Conservation (phyloP, 1,140 invertebrate genomes). For the Apis dorsata region DNA sequence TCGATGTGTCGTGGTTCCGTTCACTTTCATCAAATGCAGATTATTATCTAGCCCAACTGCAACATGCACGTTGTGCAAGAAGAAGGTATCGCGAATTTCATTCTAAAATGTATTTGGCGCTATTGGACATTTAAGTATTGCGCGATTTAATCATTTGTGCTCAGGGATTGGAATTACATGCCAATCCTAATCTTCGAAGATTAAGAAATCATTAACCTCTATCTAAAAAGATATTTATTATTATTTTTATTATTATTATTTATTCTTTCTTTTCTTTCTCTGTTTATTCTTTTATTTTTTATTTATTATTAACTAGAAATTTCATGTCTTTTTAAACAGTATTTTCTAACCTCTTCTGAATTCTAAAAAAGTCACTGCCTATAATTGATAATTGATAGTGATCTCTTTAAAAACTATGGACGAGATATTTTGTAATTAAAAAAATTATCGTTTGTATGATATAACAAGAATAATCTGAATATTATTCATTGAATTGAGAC, state of each 20-base stretch:
- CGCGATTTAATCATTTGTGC: conserved; percentile 7
- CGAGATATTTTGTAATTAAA: no score
- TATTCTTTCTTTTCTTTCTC: neutral
- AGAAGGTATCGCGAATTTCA: conserved; percentile 57
- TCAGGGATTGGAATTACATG: neutral
- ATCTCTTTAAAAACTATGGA: no score
- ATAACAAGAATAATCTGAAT: no score
- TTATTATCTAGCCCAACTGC: conserved; percentile 54
- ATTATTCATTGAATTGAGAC: no score
- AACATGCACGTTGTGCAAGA: conserved; percentile 55
- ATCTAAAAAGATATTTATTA: no score
- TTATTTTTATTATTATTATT: neutral
- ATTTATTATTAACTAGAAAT: neutral
- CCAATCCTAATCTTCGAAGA: neutral
- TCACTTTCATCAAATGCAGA: conserved; percentile 68
- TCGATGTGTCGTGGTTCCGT: conserved; percentile 41
- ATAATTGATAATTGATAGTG: no score
- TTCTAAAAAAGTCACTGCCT: neutral
- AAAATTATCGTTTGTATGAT: no score
- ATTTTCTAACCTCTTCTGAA: neutral
- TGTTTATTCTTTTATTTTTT: neutral
- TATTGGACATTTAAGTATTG: neutral
- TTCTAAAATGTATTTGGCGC: conserved; percentile 8
- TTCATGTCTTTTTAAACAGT: neutral
- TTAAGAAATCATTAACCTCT: neutral